Percentiles rank a stretch among this genome's conserved stretches.
Evolutionary conservation across 64 coral and sea anemone species (phyloP).

Genomic region (Pachyseris speciosa): DNA sequence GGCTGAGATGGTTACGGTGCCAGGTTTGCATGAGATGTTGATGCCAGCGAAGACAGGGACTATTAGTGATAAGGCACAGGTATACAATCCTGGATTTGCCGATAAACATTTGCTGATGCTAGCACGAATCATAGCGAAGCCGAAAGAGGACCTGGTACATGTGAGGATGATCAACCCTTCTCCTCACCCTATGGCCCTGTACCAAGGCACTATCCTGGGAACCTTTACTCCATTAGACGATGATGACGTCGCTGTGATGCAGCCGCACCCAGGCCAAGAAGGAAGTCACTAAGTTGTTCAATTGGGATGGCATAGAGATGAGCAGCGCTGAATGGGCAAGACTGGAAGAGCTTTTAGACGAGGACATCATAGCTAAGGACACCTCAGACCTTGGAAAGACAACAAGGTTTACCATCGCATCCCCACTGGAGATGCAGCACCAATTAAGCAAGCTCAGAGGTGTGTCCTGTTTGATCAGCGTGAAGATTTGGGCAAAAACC

Average conservation of each 20-base stretch:
- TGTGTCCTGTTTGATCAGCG: background rate
- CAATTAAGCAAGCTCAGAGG: constrained; percentile 12
- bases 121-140: background rate
- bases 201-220: constrained; percentile 1
- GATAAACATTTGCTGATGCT: background rate
- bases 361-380: constrained; percentile 2
- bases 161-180: constrained; percentile 45
- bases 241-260: no score
- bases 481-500: background rate
- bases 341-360: background rate
- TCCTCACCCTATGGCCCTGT: constrained; percentile 21
- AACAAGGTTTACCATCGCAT: constrained; percentile 27
- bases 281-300: constrained; percentile 12
- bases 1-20: constrained; percentile 55
- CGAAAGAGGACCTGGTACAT: constrained; percentile 24
- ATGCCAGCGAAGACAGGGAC: constrained; percentile 11
- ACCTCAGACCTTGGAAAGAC: constrained; percentile 15
- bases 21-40: constrained; percentile 52
- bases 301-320: background rate
- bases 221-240: background rate
- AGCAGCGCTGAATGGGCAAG: background rate
- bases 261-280: background rate
- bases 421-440: background rate
- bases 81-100: constrained; percentile 8
- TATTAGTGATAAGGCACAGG: background rate